Base-by-base conservation (phyloP, 2,888 invertebrate genomes). In the Thecophora atra region DNA sequence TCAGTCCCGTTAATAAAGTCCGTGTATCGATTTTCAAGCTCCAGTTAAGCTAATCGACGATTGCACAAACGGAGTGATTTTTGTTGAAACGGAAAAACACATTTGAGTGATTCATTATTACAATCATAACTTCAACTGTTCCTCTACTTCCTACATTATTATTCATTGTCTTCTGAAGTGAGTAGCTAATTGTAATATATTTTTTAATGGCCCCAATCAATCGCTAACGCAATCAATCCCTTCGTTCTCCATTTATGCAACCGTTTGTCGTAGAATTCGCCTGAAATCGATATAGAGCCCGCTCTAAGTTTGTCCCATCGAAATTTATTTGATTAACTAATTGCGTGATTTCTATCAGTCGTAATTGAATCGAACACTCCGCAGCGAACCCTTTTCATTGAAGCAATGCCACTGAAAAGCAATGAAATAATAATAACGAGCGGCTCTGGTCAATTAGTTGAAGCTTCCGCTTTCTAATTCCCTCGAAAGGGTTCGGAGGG, bases 281-380 rank as follows among this genome's bases (percentile, higher is more conserved):
- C 19, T 24, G n/a, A 24, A 67, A 67, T 56, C 42, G 54, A 54
- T 67, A 56, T 30, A 19, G 19, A 26, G 26, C 19, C n/a, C n/a
- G n/a, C n/a, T n/a, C 30, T 54, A 54, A 54, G 54, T 67, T 37
- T 28, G 56, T 56, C 24, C 19, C 44, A 19, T 56, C 56, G 52
- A 24, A 65, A 75, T 71, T 78, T 83, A 81, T 84, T 83, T 84
- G 81, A 83, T 84, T 84, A 83, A 82, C 83, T 83, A 84, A 83
- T 84, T 82, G 84, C 83, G 81, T 83, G 83, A 81, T 83, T 83
- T 82, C 79, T 21, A 70, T 69, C 28, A 66, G 66, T 58, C 47
- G 60, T 69, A 58, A 69, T 69, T 69, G 68, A 69, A 54, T 54
- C 15, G 28, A 8, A 52, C 30, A 21, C 19, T 52, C n/a, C n/a